A percentile compares a stretch with the other conserved stretches of the same genome.
phyloP scores from a whole-genome alignment of 92 coral and sea anemone genomes.

The Zoanthus gigantus region DNA sequence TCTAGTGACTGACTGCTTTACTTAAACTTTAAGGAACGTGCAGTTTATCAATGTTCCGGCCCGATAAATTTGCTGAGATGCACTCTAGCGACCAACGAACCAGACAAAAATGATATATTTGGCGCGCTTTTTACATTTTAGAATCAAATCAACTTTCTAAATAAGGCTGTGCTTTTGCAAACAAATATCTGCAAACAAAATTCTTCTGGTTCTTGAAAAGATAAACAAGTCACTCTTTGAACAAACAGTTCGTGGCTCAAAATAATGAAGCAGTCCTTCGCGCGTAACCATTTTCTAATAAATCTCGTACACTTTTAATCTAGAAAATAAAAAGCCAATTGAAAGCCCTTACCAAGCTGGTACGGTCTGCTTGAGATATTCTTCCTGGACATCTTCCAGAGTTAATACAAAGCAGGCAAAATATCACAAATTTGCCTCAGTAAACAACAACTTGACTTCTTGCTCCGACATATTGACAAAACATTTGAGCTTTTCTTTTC shows the following conservation, averaged over 20 bases:
- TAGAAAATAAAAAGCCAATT: neutral
- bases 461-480: conserved; percentile 41
- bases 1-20: neutral
- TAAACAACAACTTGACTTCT: conserved; percentile 37
- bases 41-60: neutral
- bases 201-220: conserved; percentile 27
- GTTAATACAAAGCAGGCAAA: conserved; percentile 12
- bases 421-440: conserved; percentile 25
- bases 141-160: conserved; percentile 25
- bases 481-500: neutral
- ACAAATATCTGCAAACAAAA: conserved; percentile 38
- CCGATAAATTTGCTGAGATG: neutral
- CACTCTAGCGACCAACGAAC: neutral
- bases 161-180: conserved; percentile 33
- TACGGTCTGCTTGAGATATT: conserved; percentile 18
- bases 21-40: too few species aligned
- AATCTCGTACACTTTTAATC: neutral
- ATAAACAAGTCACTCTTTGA: conserved; percentile 33
- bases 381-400: conserved; percentile 32
- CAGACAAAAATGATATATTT: neutral
- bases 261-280: conserved; percentile 25
- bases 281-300: neutral
- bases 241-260: conserved; percentile 23
- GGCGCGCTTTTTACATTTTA: conserved; percentile 9
- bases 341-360: conserved; percentile 28